Evolutionary conservation across 2,797 vertebrate species (phyloP), one percentile per base, ranked within the genome.

Genomic region (Melanotaenia boesemani): DNA sequence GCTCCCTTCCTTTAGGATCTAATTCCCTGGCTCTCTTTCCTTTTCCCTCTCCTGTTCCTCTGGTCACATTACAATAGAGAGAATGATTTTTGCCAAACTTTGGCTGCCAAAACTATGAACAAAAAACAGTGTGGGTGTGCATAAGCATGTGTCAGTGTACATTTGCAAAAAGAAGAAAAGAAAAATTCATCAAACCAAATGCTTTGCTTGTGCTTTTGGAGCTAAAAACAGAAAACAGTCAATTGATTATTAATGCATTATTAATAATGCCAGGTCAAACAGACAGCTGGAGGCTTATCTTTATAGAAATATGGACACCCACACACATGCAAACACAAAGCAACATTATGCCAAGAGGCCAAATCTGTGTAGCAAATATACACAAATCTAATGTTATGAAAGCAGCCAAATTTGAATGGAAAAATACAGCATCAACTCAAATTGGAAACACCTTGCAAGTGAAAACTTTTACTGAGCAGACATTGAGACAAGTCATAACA

Each of bases 171-270:
- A 24, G 70, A 67, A 78, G 75, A 74, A 76, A 66, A 79, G 76
- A 82, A 74, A 82, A 90, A 89, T 89, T 85, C 77, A 80, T 88
- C 83, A 83, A 88, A 84, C 76, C 41, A 71, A 88, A 88, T 84
- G 75, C 60, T 78, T 68, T 70, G 76, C 76, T 74, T 78, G 72
- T 68, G 83, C 86, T 79, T 36, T 88, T 72, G 55, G 79, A 88
- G 80, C 79, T 84, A 75, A 85, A 91, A 80, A 81, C 67, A 88
- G 87, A 93, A 91, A 92, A 87, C 81, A 85, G 83, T 86, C 85
- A 90, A 94, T 93, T 93, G 92, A 94, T 93, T 94, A 94, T 90
- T 90, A 93, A 93, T 94, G 89, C 83, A 91, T 91, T 94, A 92
- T 92, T 91, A 93, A 92, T 91, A 85, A 65, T 81, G 83, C 76